Conservation (phyloP, 2,113 vertebrate genomes). For the Neopipo cinnamomea region DNA sequence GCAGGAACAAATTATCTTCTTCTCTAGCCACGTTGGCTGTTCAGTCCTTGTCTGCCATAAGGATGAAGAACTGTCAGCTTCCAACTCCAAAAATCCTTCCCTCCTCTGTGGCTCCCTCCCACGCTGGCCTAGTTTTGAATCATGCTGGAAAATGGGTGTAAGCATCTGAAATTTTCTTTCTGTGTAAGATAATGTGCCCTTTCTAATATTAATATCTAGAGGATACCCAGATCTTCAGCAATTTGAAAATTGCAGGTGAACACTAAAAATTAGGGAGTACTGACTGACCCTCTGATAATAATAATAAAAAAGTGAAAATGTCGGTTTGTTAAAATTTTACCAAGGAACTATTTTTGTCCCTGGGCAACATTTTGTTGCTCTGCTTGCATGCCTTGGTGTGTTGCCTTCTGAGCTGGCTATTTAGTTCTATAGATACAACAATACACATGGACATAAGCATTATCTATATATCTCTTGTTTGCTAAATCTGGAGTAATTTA, state of each 20-base stretch:
- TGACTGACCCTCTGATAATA: not conserved
- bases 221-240: not conserved
- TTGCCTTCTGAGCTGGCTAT: not conserved
- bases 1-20: not conserved
- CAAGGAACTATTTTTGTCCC: not conserved
- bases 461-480: constrained; percentile 63
- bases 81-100: not conserved
- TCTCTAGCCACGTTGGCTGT: not conserved
- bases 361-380: not conserved
- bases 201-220: not conserved
- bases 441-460: not conserved
- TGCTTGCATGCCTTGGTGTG: not conserved
- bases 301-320: not conserved
- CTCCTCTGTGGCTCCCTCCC: not conserved
- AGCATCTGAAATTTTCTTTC: not conserved
- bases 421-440: not conserved
- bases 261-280: not conserved
- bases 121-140: not conserved
- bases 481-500: constrained; percentile 66
- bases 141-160: not conserved
- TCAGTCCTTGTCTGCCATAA: not conserved
- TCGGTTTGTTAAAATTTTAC: not conserved
- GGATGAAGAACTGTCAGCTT: not conserved
- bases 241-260: not conserved
- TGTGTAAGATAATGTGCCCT: not conserved